Evolutionary conservation across 1,140 invertebrate genomes (phyloP).

Genomic region (Catajapyx aquilonaris): DNA sequence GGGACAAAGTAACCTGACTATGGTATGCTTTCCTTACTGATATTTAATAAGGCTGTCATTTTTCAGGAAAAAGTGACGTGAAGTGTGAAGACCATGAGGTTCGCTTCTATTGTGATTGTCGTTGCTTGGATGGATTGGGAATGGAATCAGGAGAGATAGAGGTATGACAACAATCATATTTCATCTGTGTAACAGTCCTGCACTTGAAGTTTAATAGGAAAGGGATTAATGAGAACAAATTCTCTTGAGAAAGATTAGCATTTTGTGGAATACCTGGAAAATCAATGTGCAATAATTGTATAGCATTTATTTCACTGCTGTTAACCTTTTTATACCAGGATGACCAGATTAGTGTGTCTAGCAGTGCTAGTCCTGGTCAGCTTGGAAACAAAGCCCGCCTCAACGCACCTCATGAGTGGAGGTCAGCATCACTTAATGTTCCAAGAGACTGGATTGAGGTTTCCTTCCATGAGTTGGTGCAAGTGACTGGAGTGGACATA

Average conservation of each 20-base stretch:
- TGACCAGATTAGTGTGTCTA: constrained; percentile 18
- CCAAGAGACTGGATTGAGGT: constrained; percentile 11
- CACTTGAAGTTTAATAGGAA: no score
- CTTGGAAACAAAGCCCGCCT: constrained; percentile 16
- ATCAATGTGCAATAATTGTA: no score
- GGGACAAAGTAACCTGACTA: no score
- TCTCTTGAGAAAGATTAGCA: no score
- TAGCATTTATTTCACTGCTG: no score
- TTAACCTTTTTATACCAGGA: constrained; percentile 8
- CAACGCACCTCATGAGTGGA: constrained; percentile 13
- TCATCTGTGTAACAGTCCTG: no score
- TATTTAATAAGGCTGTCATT: no score
- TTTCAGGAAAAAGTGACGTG: no score
- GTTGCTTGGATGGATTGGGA: constrained; percentile 18
- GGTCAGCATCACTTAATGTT: constrained; percentile 6
- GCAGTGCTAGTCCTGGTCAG: constrained; percentile 12
- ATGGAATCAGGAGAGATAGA: constrained; percentile 17
- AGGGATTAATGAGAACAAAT: no score
- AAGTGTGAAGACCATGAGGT: constrained; percentile 27
- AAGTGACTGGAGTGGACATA: constrained; percentile 18
- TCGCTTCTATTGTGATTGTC: constrained; percentile 22
- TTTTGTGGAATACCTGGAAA: no score
- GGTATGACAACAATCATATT: no score
- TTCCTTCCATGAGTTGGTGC: constrained; percentile 13
- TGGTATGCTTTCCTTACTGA: no score